phyloP scores from a whole-genome alignment of 2,797 vertebrate species.

The Alca torda region DNA sequence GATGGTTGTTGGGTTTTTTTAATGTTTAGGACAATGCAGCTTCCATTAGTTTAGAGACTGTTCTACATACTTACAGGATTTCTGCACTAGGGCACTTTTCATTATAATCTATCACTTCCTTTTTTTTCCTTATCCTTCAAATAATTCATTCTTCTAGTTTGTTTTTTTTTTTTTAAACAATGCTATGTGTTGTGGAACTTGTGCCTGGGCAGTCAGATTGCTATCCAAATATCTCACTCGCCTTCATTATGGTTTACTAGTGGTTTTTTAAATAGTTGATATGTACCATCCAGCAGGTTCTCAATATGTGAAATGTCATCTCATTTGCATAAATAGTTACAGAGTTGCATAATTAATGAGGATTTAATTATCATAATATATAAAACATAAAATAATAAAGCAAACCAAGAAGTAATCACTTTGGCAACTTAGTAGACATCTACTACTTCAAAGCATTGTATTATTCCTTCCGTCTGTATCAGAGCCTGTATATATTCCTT shows the following conservation, averaged over 20 bases:
- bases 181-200: neutral
- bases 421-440: neutral
- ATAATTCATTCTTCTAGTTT: neutral
- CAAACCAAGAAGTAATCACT: neutral
- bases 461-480: neutral
- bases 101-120: neutral
- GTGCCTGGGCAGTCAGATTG: neutral
- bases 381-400: neutral
- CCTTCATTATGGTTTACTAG: neutral
- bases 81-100: neutral
- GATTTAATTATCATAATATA: neutral
- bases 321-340: neutral
- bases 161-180: neutral
- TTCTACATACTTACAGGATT: neutral
- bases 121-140: neutral
- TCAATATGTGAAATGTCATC: neutral
- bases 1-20: neutral
- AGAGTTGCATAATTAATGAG: neutral
- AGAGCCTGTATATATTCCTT: neutral
- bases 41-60: neutral
- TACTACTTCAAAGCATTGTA: neutral
- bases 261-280: neutral
- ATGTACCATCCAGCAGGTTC: neutral
- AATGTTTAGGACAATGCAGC: neutral
- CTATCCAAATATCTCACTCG: neutral